Base-by-base conservation (phyloP, 2,888 invertebrate species). In the Ganaspis brasiliensis region DNA sequence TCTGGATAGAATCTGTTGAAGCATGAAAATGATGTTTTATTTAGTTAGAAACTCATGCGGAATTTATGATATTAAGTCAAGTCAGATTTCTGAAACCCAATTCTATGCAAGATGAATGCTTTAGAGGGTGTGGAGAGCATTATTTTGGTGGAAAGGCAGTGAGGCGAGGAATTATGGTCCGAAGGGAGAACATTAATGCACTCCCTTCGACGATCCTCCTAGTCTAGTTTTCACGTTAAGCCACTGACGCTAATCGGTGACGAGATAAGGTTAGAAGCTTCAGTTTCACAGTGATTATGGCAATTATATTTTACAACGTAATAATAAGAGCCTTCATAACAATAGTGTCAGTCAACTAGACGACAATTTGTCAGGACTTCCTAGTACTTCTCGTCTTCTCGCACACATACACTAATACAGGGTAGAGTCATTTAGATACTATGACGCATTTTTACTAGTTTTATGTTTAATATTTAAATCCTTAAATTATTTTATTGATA, bases 251-350 rank as follows among this genome's bases (percentile, higher is more conserved):
- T 85, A 86, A 86, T 85, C 83, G 85, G 78, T 75, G 71, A 72
- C 72, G 81, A 81, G 85, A 85, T 85, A 86, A 85, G 85, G 85
- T 83, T 85, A 82, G 83, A 84, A 85, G 80, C 82, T 79, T 81
- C 82, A 81, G 82, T 83, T 83, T 84, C 81, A 78, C 81, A 82
- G 83, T 84, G 85, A 85, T 86, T 86, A 84, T 82, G 45, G 45
- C 45, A 67, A 67, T 67, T 67, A 45, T 21, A 67, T 67, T 67
- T 67, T 45, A 67, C 24, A 45, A 8, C 45, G 40, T 24, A 67
- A 67, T 67, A 67, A 67, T 67, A 24, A 67, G 67, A 67, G 67
- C 24, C 21, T n/a, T 21, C 14, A 67, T 24, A 67, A 67, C 67
- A 67, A 26, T 45, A 45, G 67, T 24, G 67, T 67, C 67, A 67